Percentiles rank a stretch among this genome's conserved stretches.
Evolutionary conservation across 2,888 invertebrate genomes (phyloP).

Genomic region (Drosophila silvestris): DNA sequence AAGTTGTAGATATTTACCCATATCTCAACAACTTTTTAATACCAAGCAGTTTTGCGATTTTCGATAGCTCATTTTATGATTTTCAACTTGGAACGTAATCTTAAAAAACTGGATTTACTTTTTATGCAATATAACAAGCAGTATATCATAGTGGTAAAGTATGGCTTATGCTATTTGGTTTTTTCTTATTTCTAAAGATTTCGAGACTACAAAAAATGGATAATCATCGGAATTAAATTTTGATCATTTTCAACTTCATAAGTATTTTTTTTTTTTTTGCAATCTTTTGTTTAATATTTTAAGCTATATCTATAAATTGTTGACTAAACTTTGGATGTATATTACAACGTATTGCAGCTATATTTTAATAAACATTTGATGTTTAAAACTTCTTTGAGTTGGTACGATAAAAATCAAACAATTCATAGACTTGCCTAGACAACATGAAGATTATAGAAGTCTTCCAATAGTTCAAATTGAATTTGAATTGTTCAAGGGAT

Average conservation of each 20-base stretch:
- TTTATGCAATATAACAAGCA: too few relatives aligned
- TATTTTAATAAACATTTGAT: not conserved
- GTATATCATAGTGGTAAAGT: not conserved
- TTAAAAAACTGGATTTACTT: not conserved
- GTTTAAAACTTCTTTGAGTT: not conserved
- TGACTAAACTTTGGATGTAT: not conserved
- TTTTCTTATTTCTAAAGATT: too few relatives aligned
- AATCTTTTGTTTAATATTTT: not conserved
- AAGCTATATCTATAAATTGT: not conserved
- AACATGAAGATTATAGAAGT: not conserved
- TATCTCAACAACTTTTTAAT: not conserved
- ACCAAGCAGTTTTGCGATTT: not conserved
- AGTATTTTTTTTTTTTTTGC: too few relatives aligned
- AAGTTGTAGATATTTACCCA: not conserved
- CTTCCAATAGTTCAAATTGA: not conserved
- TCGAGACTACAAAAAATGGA: not conserved
- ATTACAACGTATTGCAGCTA: not conserved
- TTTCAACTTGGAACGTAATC: not conserved
- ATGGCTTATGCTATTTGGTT: not conserved
- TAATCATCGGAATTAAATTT: not conserved
- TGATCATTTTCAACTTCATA: not conserved
- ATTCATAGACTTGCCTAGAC: not conserved
- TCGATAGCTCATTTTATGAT: not conserved
- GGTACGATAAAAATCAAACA: not conserved
- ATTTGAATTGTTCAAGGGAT: slow-evolving; percentile 5